Percentiles rank a stretch among this genome's conserved stretches.
phyloP scores from a whole-genome alignment of 2,797 vertebrate genomes.

The Peromyscus attwateri region DNA sequence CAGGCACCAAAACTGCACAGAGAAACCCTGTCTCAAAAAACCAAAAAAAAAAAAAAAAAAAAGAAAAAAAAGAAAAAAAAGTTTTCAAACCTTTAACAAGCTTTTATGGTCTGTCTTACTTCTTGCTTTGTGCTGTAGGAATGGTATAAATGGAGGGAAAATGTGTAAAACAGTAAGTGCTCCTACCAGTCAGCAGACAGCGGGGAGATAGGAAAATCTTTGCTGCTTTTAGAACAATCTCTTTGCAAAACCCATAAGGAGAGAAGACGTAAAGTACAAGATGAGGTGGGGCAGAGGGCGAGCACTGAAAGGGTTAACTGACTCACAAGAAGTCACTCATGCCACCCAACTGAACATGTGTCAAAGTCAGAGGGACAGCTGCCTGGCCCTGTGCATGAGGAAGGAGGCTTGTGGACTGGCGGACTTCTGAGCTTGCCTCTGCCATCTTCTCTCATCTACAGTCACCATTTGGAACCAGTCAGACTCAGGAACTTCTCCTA shows the following conservation, averaged over 20 bases:
- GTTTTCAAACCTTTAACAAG: not conserved
- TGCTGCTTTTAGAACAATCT: not conserved
- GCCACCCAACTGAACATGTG: not conserved
- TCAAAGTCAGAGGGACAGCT: fast-evolving
- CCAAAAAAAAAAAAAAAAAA: no score
- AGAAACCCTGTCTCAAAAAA: no score
- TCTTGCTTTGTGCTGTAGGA: not conserved
- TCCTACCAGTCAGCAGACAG: not conserved
- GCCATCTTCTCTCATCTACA: no score
- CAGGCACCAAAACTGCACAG: no score
- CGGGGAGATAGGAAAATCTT: not conserved
- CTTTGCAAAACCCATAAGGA: not conserved
- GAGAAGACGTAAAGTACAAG: not conserved
- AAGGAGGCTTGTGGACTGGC: fast-evolving
- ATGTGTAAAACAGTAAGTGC: not conserved
- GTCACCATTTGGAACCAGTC: not conserved
- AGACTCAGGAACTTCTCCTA: no score
- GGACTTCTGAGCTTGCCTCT: not conserved
- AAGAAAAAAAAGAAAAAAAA: no score
- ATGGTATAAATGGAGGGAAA: not conserved
- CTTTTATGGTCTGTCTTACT: not conserved
- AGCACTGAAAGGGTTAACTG: not conserved
- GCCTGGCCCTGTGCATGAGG: fast-evolving
- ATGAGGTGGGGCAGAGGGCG: not conserved
- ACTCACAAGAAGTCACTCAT: not conserved